Conservation (phyloP, 2,888 invertebrate genomes). For the Eucriotettix oculatus region DNA sequence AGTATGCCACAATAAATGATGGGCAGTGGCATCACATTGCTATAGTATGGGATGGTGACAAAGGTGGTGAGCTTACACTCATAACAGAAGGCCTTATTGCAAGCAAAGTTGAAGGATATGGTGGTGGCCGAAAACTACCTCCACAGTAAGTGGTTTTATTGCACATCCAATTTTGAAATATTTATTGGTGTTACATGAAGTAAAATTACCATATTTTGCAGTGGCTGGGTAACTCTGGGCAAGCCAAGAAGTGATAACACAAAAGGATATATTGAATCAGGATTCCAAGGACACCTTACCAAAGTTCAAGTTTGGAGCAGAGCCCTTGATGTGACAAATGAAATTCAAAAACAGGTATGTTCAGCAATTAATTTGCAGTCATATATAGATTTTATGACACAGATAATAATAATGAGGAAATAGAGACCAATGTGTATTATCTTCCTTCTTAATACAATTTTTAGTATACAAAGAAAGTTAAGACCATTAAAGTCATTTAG, state of each 20-base stretch:
- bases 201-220: constrained; percentile 25
- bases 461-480: too few relatives aligned
- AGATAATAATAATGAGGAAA: too few relatives aligned
- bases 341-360: constrained; percentile 72
- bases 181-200: not conserved
- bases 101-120: constrained; percentile 80
- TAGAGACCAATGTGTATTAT: too few relatives aligned
- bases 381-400: too few relatives aligned
- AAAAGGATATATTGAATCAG: constrained; percentile 70
- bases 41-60: constrained; percentile 81
- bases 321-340: constrained; percentile 77
- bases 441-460: too few relatives aligned
- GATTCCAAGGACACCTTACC: constrained; percentile 90
- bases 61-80: constrained; percentile 70
- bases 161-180: not conserved
- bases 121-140: constrained; percentile 62
- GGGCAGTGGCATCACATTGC: constrained; percentile 95
- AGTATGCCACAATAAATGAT: constrained; percentile 85
- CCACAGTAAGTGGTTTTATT: constrained; percentile 48
- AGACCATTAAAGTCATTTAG: too few relatives aligned
- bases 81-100: constrained; percentile 93
- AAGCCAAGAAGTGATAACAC: constrained; percentile 68
- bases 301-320: constrained; percentile 90
- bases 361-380: not conserved
- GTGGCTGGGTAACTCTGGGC: constrained; percentile 83